Percentiles rank a stretch among this genome's conserved stretches.
Evolutionary conservation across 2,113 vertebrate genomes (phyloP).

Genomic region (Oriolus oriolus): DNA sequence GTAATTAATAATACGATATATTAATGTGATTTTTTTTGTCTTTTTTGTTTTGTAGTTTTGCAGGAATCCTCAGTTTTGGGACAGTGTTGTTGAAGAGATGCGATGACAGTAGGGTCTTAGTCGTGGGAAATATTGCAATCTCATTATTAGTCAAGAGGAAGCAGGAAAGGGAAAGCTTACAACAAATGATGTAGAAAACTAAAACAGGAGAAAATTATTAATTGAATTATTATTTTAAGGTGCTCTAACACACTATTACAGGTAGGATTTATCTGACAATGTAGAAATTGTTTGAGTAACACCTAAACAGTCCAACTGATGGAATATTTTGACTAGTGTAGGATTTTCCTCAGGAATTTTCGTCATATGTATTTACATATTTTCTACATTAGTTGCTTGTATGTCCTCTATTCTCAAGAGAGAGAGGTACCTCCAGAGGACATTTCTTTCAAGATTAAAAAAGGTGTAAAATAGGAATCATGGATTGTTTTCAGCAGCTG

Average conservation of each 20-base stretch:
- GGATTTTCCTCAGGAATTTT: neutral
- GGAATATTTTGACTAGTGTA: neutral
- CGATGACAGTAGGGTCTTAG: rapidly evolving
- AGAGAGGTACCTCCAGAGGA: neutral
- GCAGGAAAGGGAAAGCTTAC: neutral
- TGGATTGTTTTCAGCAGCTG: neutral
- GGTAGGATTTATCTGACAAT: neutral
- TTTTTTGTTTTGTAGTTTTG: neutral
- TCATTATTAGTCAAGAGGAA: neutral
- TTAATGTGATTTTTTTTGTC: neutral
- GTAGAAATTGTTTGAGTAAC: neutral
- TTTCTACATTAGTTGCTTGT: neutral
- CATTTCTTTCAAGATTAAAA: neutral
- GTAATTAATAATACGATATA: neutral
- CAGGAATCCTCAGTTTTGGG: neutral
- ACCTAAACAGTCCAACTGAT: neutral
- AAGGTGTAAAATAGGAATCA: neutral
- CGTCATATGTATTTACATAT: neutral
- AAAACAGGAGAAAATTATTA: neutral
- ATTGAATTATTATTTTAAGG: neutral
- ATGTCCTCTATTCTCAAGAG: neutral
- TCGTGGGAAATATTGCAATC: neutral
- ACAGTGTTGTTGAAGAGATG: neutral
- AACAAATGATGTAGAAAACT: neutral
- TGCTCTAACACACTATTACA: neutral